Percentiles rank a stretch among this genome's conserved stretches.
Conservation (phyloP, 2,888 invertebrate genomes). For the Xestia sexstrigata region DNA sequence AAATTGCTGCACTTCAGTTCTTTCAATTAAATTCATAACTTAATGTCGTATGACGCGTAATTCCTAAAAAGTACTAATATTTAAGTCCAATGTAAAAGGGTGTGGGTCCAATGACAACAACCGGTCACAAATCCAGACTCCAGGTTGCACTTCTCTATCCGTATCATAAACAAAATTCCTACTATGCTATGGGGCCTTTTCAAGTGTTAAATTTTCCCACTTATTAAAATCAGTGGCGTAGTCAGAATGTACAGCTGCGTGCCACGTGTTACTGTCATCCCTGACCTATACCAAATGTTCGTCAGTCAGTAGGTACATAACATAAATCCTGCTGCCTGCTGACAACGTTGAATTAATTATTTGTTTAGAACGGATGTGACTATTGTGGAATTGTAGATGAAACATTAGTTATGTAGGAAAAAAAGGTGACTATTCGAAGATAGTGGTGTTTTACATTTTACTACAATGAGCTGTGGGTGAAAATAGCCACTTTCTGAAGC, state of each 20-base stretch:
- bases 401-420: not conserved
- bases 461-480: too few species aligned
- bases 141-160: not conserved
- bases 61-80: not conserved
- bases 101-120: not conserved
- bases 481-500: too few species aligned
- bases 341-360: conserved; percentile 39
- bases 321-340: conserved; percentile 25
- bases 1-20: too few species aligned
- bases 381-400: not conserved
- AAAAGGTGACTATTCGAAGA: too few species aligned
- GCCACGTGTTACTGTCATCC: not conserved
- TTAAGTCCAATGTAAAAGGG: not conserved
- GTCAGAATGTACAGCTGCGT: not conserved
- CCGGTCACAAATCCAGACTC: not conserved
- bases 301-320: conserved; percentile 21
- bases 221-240: not conserved
- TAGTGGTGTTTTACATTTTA: too few species aligned
- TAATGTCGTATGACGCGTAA: too few species aligned
- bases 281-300: conserved; percentile 5
- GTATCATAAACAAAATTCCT: not conserved
- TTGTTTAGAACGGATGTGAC: conserved; percentile 17
- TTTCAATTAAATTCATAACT: too few species aligned
- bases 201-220: not conserved
- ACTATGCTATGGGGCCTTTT: too few species aligned